These are phyloP conservation scores for Eledona agricola DNA, from an alignment of 2,888 invertebrate genomes.

Conservation along the genomic window DNA sequence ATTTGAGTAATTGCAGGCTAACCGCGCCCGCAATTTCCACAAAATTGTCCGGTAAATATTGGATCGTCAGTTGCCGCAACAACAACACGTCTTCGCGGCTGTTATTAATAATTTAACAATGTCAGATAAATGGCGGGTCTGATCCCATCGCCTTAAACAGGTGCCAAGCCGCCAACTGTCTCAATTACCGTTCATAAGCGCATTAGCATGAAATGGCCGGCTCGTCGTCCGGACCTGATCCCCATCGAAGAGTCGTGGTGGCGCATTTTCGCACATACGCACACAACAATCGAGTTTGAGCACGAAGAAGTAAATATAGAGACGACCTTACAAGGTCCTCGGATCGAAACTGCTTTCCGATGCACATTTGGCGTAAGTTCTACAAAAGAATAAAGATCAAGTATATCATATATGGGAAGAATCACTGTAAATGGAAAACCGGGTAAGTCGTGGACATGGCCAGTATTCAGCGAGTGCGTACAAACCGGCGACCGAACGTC, in stretches of 20 bases:
- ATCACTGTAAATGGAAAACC: slow-evolving; percentile 65
- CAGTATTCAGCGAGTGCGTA: slow-evolving; percentile 43
- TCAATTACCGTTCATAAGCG: slow-evolving; percentile 10
- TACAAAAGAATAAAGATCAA: slow-evolving; percentile 65
- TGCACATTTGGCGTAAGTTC: slow-evolving; percentile 60
- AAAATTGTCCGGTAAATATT: slow-evolving; percentile 14
- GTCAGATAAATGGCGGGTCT: slow-evolving; percentile 13
- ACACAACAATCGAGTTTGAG: slow-evolving; percentile 15
- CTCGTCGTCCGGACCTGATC: slow-evolving; percentile 4
- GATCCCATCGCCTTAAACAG: slow-evolving; percentile 24
- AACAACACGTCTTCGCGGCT: slow-evolving; percentile 11
- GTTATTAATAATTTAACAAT: slow-evolving; percentile 28
- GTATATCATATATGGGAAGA: slow-evolving; percentile 65
- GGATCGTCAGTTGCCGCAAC: slow-evolving; percentile 3
- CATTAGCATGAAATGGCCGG: too few relatives aligned
- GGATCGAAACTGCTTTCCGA: slow-evolving; percentile 58
- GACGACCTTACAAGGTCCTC: slow-evolving; percentile 62
- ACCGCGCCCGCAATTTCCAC: background rate
- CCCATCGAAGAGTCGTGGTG: slow-evolving; percentile 14
- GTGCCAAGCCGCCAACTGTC: slow-evolving; percentile 15
- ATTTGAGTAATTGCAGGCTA: too few relatives aligned
- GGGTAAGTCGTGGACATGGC: slow-evolving; percentile 60
- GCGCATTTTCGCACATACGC: slow-evolving; percentile 1
- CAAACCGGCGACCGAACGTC: slow-evolving; percentile 45
- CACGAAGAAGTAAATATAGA: slow-evolving; percentile 46